phyloP scores from a whole-genome alignment of 2,888 invertebrate genomes.

The Rhagium mordax region DNA sequence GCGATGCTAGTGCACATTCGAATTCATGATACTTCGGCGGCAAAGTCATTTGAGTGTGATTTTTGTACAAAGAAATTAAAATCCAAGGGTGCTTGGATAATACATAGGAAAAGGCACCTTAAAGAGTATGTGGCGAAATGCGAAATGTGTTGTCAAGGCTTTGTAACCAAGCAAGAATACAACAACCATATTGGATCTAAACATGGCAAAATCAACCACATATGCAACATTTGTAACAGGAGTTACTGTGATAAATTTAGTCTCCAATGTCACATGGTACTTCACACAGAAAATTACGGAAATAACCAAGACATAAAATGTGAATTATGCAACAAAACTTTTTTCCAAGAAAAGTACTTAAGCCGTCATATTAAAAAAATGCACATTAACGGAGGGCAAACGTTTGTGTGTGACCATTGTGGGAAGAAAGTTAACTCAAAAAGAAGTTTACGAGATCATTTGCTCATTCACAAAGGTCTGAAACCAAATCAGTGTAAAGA shows the following conservation, averaged over 20 bases:
- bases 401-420: slow-evolving; percentile 61
- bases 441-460: slow-evolving; percentile 62
- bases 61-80: slow-evolving; percentile 73
- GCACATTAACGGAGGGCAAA: slow-evolving; percentile 59
- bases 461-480: slow-evolving; percentile 66
- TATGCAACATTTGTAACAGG: slow-evolving; percentile 57
- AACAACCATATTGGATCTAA: slow-evolving; percentile 56
- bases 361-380: slow-evolving; percentile 57
- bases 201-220: slow-evolving; percentile 52
- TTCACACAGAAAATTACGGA: slow-evolving; percentile 50
- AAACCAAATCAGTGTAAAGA: slow-evolving; percentile 64
- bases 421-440: slow-evolving; percentile 63
- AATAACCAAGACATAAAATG: slow-evolving; percentile 63
- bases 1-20: slow-evolving; percentile 49
- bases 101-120: slow-evolving; percentile 72
- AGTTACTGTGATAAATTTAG: slow-evolving; percentile 54
- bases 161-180: slow-evolving; percentile 61
- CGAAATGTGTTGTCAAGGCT: slow-evolving; percentile 57
- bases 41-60: slow-evolving; percentile 66
- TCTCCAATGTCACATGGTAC: slow-evolving; percentile 54
- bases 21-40: slow-evolving; percentile 37
- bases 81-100: slow-evolving; percentile 64
- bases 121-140: slow-evolving; percentile 73
- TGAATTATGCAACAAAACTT: slow-evolving; percentile 59
- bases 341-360: slow-evolving; percentile 58